Evolutionary conservation across 1,140 invertebrate genomes (phyloP), one percentile per base, ranked within the genome.

Genomic region (Drosophila murphyi): DNA sequence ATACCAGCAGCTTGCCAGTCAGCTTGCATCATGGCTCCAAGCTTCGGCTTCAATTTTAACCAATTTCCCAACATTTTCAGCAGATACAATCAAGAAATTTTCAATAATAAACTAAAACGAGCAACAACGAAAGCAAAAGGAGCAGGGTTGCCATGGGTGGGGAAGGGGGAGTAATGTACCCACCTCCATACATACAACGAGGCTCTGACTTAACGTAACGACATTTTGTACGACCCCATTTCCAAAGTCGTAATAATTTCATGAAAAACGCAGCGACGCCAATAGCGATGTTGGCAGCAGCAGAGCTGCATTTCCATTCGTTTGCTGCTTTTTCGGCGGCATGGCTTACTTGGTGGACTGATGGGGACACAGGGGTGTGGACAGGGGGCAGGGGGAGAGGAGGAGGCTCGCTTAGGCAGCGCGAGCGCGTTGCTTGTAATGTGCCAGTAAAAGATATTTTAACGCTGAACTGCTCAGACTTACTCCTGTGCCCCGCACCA

Each of bases 401-500:
- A 32, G n/a, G 6, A 20, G 32, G 52, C 4, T 4, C 4, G 32
- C 7, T 60, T 55, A 43, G 59, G 52, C 52, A 47, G 60, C 52
- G 60, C 52, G 28, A 10, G 10, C 41, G 63, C 48, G 60, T 75
- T 48, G 65, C 68, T 85, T 78, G 82, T 87, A 87, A 89, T 88
- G 85, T 83, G 80, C 77, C 77, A 88, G 83, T 88, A 89, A 88
- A 88, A 89, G 85, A 85, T 88, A 88, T 87, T 88, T 88, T 83
- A 85, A 80, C 80, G 83, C 77, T 89, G 85, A 77, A 72, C 88
- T 88, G 67, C 76, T 70, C 48, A 63, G 45, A 20, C 65, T 12
- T 31, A 35, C 29, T 12, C 37, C 41, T 39, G 69, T 43, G 29
- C 43, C 45, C 31, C 28, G 37, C 35, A 4, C 4, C 32, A 7